Evolutionary conservation across 2,888 invertebrate genomes (phyloP).

Genomic region (Pasiphila rectangulata): DNA sequence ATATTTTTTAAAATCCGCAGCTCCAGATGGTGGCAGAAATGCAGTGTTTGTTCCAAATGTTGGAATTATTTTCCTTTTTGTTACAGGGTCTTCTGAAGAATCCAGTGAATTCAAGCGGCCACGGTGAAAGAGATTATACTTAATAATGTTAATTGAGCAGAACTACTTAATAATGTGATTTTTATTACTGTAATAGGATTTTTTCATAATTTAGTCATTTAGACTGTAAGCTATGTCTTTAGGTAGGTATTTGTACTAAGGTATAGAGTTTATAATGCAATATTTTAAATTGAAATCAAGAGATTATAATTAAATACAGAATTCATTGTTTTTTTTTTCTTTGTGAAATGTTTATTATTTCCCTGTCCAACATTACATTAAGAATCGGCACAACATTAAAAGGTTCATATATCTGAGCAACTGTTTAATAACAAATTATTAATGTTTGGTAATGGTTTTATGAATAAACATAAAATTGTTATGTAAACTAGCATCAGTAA

Average conservation of each 20-base stretch:
- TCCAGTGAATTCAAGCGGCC: constrained; percentile 73
- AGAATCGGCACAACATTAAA: too few relatives aligned
- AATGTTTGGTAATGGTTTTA: too few relatives aligned
- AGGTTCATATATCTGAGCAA: too few relatives aligned
- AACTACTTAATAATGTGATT: constrained; percentile 73
- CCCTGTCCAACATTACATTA: too few relatives aligned
- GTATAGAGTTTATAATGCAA: constrained; percentile 46
- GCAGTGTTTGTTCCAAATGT: neutral
- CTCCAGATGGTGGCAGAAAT: too few relatives aligned
- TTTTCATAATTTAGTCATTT: constrained; percentile 72
- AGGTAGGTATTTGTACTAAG: constrained; percentile 42
- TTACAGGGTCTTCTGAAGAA: constrained; percentile 72
- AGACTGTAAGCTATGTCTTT: constrained; percentile 58
- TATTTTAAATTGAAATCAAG: constrained; percentile 46
- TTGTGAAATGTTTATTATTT: neutral
- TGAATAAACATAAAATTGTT: too few relatives aligned
- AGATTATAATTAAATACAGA: constrained; percentile 32
- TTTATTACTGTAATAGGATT: constrained; percentile 60
- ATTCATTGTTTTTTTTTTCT: constrained; percentile 20
- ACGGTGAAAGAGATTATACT: constrained; percentile 49
- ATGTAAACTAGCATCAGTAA: too few relatives aligned
- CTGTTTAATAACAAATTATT: too few relatives aligned
- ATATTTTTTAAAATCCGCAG: too few relatives aligned
- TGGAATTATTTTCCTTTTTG: neutral
- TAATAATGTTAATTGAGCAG: constrained; percentile 37